A percentile compares a stretch with the other conserved stretches of the same genome.
Evolutionary conservation across 2,797 vertebrate genomes (phyloP).

Genomic region (Sebastes dallii): DNA sequence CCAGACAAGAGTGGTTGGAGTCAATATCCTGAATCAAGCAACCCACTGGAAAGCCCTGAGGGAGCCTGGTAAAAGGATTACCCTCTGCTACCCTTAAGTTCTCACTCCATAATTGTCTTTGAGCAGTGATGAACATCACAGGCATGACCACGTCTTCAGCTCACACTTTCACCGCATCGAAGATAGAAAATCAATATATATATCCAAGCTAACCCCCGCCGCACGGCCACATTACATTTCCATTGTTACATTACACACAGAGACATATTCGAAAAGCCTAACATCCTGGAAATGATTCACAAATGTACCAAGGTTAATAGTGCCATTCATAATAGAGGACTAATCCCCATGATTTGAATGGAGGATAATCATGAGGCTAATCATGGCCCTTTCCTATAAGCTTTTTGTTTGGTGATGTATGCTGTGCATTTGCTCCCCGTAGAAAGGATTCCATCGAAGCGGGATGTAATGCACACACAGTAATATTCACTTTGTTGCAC

Average conservation of each 20-base stretch:
- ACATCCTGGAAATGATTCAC: conserved; percentile 61
- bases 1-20: conserved; percentile 73
- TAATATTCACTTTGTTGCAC: conserved; percentile 68
- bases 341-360: conserved; percentile 63
- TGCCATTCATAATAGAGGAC: conserved; percentile 59
- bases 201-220: conserved; percentile 17
- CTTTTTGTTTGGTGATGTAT: conserved; percentile 78
- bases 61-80: conserved; percentile 83
- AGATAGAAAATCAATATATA: conserved; percentile 68
- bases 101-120: conserved; percentile 82
- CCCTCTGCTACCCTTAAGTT: conserved; percentile 74
- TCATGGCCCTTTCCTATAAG: conserved; percentile 59
- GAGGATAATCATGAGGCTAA: conserved; percentile 67
- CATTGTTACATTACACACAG: conserved; percentile 45
- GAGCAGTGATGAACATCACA: conserved; percentile 77
- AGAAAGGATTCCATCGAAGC: conserved; percentile 58
- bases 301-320: conserved; percentile 73
- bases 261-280: conserved; percentile 50
- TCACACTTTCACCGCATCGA: conserved; percentile 39
- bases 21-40: conserved; percentile 77
- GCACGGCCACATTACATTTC: conserved; percentile 39
- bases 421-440: conserved; percentile 59
- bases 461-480: conserved; percentile 55
- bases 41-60: conserved; percentile 61
- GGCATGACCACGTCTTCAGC: conserved; percentile 62